phyloP scores from a whole-genome alignment of 2,888 invertebrate genomes.

The Synergus japonicus region DNA sequence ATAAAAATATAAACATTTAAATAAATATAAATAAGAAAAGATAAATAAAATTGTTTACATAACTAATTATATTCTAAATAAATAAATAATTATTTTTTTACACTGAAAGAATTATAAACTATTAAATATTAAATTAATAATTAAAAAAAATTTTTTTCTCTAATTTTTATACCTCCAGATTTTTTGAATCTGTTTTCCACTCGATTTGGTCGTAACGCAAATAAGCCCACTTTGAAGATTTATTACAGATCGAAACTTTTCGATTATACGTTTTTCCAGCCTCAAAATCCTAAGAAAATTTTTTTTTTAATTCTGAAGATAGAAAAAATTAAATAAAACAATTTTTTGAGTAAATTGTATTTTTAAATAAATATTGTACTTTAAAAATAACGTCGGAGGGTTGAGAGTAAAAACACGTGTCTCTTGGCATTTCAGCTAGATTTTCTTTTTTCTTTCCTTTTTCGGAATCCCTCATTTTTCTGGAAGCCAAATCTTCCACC shows the following conservation, averaged over 20 bases:
- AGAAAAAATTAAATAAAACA: no score
- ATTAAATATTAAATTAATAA: not conserved
- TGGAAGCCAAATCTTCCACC: not conserved
- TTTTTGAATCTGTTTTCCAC: conserved; percentile 46
- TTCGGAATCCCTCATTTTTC: not conserved
- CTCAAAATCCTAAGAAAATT: conserved; percentile 42
- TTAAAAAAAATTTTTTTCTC: no score
- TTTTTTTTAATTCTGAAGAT: not conserved
- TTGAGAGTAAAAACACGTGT: conserved; percentile 44
- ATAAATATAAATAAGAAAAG: no score
- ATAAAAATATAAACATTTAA: no score
- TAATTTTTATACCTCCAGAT: conserved; percentile 47
- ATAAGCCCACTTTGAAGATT: conserved; percentile 54
- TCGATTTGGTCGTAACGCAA: conserved; percentile 51
- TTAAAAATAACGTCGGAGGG: conserved; percentile 41
- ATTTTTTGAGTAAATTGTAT: conserved; percentile 3
- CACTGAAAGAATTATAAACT: not conserved
- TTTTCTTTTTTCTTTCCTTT: conserved; percentile 28
- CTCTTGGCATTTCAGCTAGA: conserved; percentile 23
- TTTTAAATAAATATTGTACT: conserved; percentile 1
- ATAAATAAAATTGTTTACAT: not conserved
- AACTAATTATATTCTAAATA: not conserved
- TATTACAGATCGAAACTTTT: conserved; percentile 52
- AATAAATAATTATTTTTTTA: not conserved
- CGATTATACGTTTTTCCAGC: conserved; percentile 48